A percentile compares a stretch with the other conserved stretches of the same genome.
phyloP scores from a whole-genome alignment of 2,113 vertebrate species.

The Scomber japonicus region DNA sequence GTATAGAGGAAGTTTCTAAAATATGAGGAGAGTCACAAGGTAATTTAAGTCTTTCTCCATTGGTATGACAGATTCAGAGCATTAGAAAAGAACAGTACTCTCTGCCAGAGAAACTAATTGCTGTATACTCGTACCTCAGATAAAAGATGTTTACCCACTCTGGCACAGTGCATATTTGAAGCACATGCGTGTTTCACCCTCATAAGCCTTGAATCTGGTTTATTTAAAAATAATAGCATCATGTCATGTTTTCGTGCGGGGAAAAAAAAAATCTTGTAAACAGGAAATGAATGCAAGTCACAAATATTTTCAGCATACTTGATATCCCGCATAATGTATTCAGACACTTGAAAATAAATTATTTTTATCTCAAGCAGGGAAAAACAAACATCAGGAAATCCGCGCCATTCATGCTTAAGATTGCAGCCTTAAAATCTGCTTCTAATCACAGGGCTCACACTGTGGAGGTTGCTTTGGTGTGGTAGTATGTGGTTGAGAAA shows the following conservation, averaged over 20 bases:
- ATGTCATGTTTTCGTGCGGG: conserved; percentile 16
- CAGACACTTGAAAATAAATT: conserved; percentile 46
- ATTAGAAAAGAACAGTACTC: conserved; percentile 35
- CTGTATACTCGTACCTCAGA: conserved; percentile 34
- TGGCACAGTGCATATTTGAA: conserved; percentile 13
- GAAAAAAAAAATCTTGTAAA: conserved; percentile 32
- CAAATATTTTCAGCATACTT: conserved; percentile 49
- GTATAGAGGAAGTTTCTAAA: not conserved
- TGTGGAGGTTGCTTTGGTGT: conserved; percentile 47
- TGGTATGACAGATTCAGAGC: conserved; percentile 65
- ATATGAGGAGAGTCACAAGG: not conserved
- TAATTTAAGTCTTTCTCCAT: conserved; percentile 1
- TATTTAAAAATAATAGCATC: conserved; percentile 44
- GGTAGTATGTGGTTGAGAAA: conserved; percentile 34
- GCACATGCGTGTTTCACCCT: conserved; percentile 15
- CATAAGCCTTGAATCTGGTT: conserved; percentile 35
- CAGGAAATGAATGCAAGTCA: conserved; percentile 56
- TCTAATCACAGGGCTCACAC: conserved; percentile 61
- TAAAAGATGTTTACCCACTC: conserved; percentile 65
- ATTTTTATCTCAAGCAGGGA: conserved; percentile 27
- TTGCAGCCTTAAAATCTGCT: conserved; percentile 50
- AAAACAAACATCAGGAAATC: conserved; percentile 62
- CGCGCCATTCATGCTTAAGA: conserved; percentile 37
- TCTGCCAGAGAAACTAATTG: conserved; percentile 51
- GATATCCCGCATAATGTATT: conserved; percentile 50